These are phyloP conservation scores for Helarctos malayanus DNA, from an alignment of 2,797 vertebrate species.

Conservation along the genomic window DNA sequence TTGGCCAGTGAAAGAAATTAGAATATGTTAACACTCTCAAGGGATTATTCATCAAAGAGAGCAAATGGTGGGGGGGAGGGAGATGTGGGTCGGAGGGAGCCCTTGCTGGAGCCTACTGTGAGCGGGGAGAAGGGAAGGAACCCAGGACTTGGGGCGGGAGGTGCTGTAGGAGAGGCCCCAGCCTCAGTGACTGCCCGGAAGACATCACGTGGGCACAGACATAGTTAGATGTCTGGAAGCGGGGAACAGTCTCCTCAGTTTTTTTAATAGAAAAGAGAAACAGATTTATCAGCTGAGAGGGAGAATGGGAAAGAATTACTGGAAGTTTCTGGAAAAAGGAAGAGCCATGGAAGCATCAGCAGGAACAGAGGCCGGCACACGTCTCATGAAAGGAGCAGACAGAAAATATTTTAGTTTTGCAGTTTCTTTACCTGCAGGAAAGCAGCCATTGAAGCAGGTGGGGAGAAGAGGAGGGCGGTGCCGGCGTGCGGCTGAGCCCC, in stretches of 20 bases:
- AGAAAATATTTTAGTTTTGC: not conserved
- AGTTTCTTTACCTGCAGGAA: not conserved
- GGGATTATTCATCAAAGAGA: not conserved
- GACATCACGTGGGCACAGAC: rapidly evolving
- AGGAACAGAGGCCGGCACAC: not conserved
- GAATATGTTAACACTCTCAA: not conserved
- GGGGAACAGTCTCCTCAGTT: not conserved
- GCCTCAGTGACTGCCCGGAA: not conserved
- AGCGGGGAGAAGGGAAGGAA: not conserved
- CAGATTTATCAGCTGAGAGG: not conserved
- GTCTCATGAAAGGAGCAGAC: not conserved
- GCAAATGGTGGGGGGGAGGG: too few species aligned
- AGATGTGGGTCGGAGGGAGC: too few species aligned
- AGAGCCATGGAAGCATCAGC: not conserved
- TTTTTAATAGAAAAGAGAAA: not conserved
- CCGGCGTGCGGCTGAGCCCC: too few species aligned
- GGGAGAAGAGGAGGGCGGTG: too few species aligned
- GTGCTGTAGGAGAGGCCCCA: not conserved
- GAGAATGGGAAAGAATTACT: not conserved
- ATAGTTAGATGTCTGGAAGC: too few species aligned
- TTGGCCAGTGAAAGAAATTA: not conserved
- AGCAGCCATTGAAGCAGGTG: not conserved
- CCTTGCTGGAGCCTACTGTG: too few species aligned
- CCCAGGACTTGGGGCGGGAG: not conserved
- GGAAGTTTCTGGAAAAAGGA: not conserved